Evolutionary conservation across 2,888 invertebrate genomes (phyloP).

Genomic region (Tiphia femorata): DNA sequence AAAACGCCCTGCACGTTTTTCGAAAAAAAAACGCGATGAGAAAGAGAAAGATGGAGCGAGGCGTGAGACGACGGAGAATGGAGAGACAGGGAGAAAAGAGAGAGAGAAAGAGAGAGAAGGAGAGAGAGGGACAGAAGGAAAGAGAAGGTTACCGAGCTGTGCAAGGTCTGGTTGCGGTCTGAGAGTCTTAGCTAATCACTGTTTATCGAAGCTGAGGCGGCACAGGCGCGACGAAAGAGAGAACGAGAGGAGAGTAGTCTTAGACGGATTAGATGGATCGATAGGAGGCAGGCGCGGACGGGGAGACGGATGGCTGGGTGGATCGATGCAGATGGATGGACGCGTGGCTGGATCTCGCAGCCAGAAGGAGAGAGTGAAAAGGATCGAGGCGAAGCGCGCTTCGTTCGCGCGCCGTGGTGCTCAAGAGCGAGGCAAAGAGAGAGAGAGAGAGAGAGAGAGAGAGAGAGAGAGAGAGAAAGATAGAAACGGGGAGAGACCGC

Average conservation of each 20-base stretch:
- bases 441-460: background rate
- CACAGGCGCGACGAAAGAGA: constrained; percentile 17
- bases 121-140: too few relatives aligned
- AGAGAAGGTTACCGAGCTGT: constrained; percentile 56
- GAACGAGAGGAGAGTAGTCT: background rate
- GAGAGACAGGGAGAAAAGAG: constrained; percentile 15
- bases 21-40: too few relatives aligned
- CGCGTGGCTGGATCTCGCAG: background rate
- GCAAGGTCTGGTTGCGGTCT: constrained; percentile 62
- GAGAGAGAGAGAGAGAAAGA: too few relatives aligned
- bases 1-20: too few relatives aligned
- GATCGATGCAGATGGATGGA: background rate
- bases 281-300: background rate
- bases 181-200: constrained; percentile 57
- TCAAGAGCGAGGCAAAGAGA: background rate
- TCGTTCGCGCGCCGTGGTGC: background rate
- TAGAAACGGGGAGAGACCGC: too few relatives aligned
- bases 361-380: background rate
- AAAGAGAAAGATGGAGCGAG: too few relatives aligned
- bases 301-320: background rate
- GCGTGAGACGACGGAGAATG: too few relatives aligned
- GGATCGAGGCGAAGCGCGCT: background rate
- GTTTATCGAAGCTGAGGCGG: constrained; percentile 42
- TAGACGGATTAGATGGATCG: background rate
- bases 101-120: constrained; percentile 11